phyloP scores from a whole-genome alignment of 2,797 vertebrate genomes.

The Basileuterus tristriatus region DNA sequence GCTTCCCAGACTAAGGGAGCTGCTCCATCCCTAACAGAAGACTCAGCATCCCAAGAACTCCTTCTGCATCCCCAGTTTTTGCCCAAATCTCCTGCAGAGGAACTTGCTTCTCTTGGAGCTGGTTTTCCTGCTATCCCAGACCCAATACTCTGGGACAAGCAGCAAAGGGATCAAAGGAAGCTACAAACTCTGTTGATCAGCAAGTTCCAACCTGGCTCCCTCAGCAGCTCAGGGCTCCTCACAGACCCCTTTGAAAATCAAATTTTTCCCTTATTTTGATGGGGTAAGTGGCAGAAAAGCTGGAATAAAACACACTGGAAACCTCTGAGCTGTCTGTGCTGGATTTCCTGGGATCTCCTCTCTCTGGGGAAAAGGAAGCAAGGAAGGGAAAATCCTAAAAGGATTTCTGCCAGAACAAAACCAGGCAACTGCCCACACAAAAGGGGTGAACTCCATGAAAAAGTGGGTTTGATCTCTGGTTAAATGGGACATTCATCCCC shows the following conservation, averaged over 20 bases:
- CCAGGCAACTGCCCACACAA: accelerated
- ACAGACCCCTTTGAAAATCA: not conserved
- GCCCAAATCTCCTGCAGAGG: not conserved
- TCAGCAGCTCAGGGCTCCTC: not conserved
- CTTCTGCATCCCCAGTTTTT: not conserved
- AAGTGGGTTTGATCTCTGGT: not conserved
- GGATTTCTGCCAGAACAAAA: not conserved
- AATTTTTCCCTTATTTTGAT: not conserved
- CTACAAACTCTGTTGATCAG: not conserved
- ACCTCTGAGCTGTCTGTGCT: not conserved
- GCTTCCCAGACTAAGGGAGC: not conserved
- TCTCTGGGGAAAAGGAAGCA: not conserved
- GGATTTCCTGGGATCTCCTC: not conserved
- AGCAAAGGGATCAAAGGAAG: not conserved
- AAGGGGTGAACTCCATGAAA: not conserved
- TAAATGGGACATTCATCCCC: not conserved
- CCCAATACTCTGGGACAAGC: not conserved
- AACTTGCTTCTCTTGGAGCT: not conserved
- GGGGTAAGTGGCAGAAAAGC: not conserved
- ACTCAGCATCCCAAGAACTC: not conserved
- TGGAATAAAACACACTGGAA: not conserved
- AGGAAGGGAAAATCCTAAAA: not conserved
- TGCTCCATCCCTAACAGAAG: not conserved
- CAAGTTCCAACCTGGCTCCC: not conserved
- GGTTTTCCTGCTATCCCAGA: not conserved